phyloP scores from a whole-genome alignment of 2,113 vertebrate genomes.

The Atlantisia rogersi region DNA sequence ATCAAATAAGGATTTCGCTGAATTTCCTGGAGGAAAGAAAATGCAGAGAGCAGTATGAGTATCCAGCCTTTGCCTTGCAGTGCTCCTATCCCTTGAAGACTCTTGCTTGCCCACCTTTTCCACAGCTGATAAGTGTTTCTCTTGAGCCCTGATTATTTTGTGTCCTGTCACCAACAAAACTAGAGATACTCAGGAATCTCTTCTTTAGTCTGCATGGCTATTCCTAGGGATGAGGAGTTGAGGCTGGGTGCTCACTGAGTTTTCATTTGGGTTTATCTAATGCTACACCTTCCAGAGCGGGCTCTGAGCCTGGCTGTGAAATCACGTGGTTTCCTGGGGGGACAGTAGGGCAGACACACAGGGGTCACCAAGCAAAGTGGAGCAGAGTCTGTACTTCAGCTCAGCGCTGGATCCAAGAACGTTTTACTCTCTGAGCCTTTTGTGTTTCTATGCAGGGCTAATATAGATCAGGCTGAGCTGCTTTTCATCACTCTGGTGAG shows the following conservation, averaged over 20 bases:
- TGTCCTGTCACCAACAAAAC: neutral
- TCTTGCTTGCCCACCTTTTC: neutral
- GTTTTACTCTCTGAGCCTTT: neutral
- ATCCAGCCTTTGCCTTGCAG: neutral
- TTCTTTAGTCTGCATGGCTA: neutral
- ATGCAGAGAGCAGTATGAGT: neutral
- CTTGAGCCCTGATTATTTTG: neutral
- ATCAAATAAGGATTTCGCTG: conserved; percentile 57
- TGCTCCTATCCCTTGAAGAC: neutral
- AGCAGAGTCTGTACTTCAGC: neutral
- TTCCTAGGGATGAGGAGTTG: neutral
- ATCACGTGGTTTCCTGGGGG: neutral
- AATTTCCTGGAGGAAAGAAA: conserved; percentile 66
- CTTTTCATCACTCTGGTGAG: neutral
- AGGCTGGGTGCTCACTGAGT: neutral
- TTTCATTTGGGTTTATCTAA: neutral
- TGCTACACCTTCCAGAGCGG: neutral
- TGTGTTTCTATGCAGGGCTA: neutral
- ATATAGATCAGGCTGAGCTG: neutral
- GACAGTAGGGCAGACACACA: neutral
- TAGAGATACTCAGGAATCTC: neutral
- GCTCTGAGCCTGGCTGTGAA: neutral
- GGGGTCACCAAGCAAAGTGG: neutral
- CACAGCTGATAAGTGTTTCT: neutral
- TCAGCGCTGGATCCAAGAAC: neutral